Evolutionary conservation across 2,888 invertebrate species (phyloP), one percentile per base, ranked within the genome.

Genomic region (Idaea aversata): DNA sequence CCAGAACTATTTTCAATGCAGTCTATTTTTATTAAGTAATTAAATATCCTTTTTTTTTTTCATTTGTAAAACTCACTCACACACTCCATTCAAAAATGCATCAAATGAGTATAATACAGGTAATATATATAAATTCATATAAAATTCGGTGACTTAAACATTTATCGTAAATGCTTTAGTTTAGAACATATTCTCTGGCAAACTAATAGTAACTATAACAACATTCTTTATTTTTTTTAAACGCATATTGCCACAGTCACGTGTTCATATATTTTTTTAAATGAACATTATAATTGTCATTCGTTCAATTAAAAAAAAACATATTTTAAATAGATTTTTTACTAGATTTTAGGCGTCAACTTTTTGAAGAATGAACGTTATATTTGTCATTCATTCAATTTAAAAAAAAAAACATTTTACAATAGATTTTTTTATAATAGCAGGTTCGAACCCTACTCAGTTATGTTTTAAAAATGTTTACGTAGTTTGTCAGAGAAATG

Each of bases 31-130:
- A 2, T 25, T 25, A 3, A 25, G 25, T 64, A 0, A 57, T 58
- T 47, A 38, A 62, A 38, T 15, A n/a, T 25, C 62, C 59, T 65
- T 47, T 4, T 47, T 47, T 58, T 16, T 15, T 59, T 15, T 59
- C 1, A 59, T 59, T 16, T 66, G 66, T 67, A 70, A 63, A 25
- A 65, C 58, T 65, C 59, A 59, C 35, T 59, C 58, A 62, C 57
- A 62, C 71, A 62, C 67, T 65, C 61, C 81, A 88, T 82, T 87
- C 84, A 81, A 86, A 87, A 90, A 90, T 88, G 88, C 89, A 87
- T 87, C 77, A 78, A 82, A 83, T 91, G 92, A 92, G 92, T 92
- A 91, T 92, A 84, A 87, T 83, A 88, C 91, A 91, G 92, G 92
- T 88, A 83, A 75, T 75, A 80, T 75, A 78, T 82, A 85, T 85